These are phyloP conservation scores for Nannoperca australis DNA, from an alignment of 2,797 vertebrate genomes.

Conservation along the genomic window DNA sequence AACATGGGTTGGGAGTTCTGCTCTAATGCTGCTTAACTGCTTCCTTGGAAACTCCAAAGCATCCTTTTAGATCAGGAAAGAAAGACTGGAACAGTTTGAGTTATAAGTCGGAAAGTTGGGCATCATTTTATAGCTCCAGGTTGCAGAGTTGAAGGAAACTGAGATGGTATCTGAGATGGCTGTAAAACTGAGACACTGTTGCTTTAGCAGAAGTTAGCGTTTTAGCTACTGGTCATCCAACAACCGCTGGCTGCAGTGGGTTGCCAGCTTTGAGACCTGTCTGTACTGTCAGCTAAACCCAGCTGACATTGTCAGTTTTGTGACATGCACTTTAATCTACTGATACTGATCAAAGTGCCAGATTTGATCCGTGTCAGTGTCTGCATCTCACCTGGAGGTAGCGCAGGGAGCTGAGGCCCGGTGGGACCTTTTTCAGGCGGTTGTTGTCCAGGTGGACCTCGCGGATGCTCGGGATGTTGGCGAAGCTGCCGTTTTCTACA, in stretches of 20 bases:
- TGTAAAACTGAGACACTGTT: neutral
- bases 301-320: neutral
- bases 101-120: neutral
- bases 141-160: constrained; percentile 3
- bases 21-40: neutral
- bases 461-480: constrained; percentile 88
- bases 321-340: neutral
- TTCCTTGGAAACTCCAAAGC: constrained; percentile 1
- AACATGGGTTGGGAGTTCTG: neutral
- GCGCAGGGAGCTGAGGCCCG: constrained; percentile 89
- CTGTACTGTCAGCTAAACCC: neutral
- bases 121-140: constrained; percentile 9
- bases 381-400: constrained; percentile 90
- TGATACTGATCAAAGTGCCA: neutral
- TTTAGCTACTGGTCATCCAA: neutral
- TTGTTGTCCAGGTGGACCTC: constrained; percentile 96
- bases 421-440: constrained; percentile 93
- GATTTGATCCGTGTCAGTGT: neutral
- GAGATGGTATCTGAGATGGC: neutral
- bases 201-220: neutral
- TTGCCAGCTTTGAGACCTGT: neutral
- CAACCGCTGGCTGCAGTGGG: neutral
- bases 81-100: neutral
- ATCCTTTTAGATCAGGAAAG: neutral
- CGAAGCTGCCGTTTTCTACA: constrained; percentile 95